phyloP scores from a whole-genome alignment of 1,140 invertebrate species.

The Diabrotica undecimpunctata region DNA sequence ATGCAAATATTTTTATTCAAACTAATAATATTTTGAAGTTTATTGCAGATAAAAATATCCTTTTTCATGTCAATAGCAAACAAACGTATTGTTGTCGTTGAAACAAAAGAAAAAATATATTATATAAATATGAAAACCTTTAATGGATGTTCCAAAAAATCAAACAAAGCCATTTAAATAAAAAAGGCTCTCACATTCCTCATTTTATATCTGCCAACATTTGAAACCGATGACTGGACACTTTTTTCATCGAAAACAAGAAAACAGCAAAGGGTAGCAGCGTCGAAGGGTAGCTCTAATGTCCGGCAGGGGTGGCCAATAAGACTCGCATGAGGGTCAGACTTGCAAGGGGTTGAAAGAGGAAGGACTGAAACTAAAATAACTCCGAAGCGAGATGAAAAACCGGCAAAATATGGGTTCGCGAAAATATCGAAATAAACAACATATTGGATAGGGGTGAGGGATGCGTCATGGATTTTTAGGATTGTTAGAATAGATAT shows the following conservation, averaged over 20 bases:
- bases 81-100: too few relatives aligned
- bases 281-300: slow-evolving; percentile 24
- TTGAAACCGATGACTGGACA: slow-evolving; percentile 14
- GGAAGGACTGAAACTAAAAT: slow-evolving; percentile 23
- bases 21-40: too few relatives aligned
- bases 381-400: slow-evolving; percentile 16
- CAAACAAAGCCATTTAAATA: slow-evolving; percentile 4
- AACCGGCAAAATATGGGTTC: slow-evolving; percentile 18
- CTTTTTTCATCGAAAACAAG: slow-evolving; percentile 32
- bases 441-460: slow-evolving; percentile 20
- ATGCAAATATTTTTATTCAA: too few relatives aligned
- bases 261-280: slow-evolving; percentile 26
- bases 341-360: slow-evolving; percentile 24
- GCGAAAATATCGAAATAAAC: slow-evolving; percentile 21
- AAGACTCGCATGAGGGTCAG: slow-evolving; percentile 17
- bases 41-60: too few relatives aligned
- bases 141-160: too few relatives aligned
- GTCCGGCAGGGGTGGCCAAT: slow-evolving; percentile 27
- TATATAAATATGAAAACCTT: too few relatives aligned
- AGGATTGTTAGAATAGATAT: slow-evolving; percentile 2
- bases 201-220: slow-evolving; percentile 9
- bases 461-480: slow-evolving; percentile 19
- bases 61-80: too few relatives aligned
- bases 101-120: too few relatives aligned
- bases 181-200: slow-evolving; percentile 6